Evolutionary conservation across 2,888 invertebrate genomes (phyloP).

Genomic region (Uropetala carovei): DNA sequence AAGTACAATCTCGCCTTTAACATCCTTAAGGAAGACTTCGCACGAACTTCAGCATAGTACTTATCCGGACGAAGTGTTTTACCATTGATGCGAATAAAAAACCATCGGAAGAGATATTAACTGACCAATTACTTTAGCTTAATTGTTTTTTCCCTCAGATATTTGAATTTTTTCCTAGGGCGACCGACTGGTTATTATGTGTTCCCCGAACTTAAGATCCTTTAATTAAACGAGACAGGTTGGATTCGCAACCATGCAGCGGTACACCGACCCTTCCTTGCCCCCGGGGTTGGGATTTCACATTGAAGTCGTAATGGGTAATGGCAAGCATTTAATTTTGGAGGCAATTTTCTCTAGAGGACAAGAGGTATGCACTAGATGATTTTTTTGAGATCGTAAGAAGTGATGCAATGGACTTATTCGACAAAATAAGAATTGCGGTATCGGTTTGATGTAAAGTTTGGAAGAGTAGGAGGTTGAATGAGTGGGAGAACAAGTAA

Average conservation of each 20-base stretch:
- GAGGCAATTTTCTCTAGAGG: neutral
- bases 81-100: too few relatives aligned
- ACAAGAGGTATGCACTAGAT: neutral
- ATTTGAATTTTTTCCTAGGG: neutral
- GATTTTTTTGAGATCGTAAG: neutral
- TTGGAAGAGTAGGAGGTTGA: neutral
- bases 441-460: neutral
- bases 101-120: too few relatives aligned
- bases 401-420: neutral
- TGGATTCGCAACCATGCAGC: neutral
- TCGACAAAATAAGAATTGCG: neutral
- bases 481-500: constrained; percentile 1
- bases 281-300: neutral
- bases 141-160: too few relatives aligned
- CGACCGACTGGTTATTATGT: neutral
- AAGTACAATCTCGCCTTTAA: too few relatives aligned
- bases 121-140: too few relatives aligned
- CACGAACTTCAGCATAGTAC: too few relatives aligned
- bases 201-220: neutral
- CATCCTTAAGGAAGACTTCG: too few relatives aligned
- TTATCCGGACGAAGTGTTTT: too few relatives aligned
- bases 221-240: constrained; percentile 4
- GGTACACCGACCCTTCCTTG: neutral
- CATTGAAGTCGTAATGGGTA: neutral
- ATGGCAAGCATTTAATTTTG: neutral